phyloP scores from a whole-genome alignment of 2,113 vertebrate genomes.

The Thamnophis sirtalis region DNA sequence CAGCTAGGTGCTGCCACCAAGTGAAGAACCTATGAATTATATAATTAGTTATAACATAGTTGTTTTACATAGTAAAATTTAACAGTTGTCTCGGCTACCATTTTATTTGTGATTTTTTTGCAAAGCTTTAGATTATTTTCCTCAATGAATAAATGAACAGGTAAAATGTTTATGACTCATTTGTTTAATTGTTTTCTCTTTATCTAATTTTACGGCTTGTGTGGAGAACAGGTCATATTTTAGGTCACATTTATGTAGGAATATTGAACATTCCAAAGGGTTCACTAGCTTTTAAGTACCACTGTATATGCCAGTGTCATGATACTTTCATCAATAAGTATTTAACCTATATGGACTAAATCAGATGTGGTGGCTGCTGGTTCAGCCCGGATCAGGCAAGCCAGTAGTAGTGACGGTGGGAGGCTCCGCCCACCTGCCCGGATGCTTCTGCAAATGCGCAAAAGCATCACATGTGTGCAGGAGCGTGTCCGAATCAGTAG shows the following conservation, averaged over 20 bases:
- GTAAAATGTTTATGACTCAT: background rate
- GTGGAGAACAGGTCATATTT: background rate
- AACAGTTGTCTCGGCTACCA: background rate
- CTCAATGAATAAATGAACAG: background rate
- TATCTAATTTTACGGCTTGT: background rate
- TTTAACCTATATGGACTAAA: background rate
- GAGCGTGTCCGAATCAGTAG: too few species aligned
- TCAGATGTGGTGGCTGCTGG: too few species aligned
- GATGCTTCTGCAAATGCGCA: too few species aligned
- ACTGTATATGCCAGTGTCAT: background rate
- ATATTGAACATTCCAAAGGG: background rate
- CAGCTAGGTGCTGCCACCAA: background rate
- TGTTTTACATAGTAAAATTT: background rate
- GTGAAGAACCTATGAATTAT: background rate
- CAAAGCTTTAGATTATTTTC: background rate
- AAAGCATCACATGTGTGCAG: too few species aligned
- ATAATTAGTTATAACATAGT: background rate
- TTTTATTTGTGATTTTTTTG: background rate
- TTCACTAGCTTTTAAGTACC: background rate
- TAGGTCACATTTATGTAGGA: background rate
- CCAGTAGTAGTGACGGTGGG: too few species aligned
- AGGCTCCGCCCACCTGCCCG: too few species aligned
- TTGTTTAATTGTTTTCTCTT: background rate
- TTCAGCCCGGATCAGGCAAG: too few species aligned
- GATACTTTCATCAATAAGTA: background rate